Percentiles rank a stretch among this genome's conserved stretches.
Evolutionary conservation across 2,113 vertebrate genomes (phyloP).

Genomic region (Catharus minimus): DNA sequence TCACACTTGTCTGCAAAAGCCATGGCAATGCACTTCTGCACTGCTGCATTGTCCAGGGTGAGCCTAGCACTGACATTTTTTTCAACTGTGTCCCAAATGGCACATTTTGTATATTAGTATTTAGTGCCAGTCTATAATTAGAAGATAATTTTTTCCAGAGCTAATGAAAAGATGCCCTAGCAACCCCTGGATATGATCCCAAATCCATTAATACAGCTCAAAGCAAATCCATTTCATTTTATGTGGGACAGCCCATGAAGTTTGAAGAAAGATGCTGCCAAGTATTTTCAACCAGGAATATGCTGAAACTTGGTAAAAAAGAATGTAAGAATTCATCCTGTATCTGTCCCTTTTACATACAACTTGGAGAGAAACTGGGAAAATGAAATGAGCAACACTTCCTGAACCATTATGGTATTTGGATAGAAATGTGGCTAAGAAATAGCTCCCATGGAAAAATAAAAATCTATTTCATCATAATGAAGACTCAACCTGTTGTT

Average conservation of each 20-base stretch:
- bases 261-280: conserved; percentile 2
- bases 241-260: conserved; percentile 18
- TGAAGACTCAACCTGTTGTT: background rate
- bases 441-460: conserved; percentile 11
- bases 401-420: background rate
- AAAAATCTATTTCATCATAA: background rate
- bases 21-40: background rate
- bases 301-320: background rate
- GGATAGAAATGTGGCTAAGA: conserved; percentile 7
- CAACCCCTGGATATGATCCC: conserved; percentile 46
- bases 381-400: conserved; percentile 39
- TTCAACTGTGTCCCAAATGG: background rate
- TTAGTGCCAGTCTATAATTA: conserved; percentile 52
- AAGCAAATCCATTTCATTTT: conserved; percentile 20
- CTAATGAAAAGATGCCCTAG: conserved; percentile 62
- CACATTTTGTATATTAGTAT: conserved; percentile 9
- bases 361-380: conserved; percentile 18
- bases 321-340: background rate
- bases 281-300: background rate
- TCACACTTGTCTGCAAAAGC: background rate
- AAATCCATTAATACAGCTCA: conserved; percentile 30
- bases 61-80: background rate
- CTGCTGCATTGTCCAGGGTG: background rate
- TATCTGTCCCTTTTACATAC: background rate
- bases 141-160: conserved; percentile 48